A percentile compares a stretch with the other conserved stretches of the same genome.
Conservation (phyloP, 2,888 invertebrate genomes). For the Philopedon plagiatum region DNA sequence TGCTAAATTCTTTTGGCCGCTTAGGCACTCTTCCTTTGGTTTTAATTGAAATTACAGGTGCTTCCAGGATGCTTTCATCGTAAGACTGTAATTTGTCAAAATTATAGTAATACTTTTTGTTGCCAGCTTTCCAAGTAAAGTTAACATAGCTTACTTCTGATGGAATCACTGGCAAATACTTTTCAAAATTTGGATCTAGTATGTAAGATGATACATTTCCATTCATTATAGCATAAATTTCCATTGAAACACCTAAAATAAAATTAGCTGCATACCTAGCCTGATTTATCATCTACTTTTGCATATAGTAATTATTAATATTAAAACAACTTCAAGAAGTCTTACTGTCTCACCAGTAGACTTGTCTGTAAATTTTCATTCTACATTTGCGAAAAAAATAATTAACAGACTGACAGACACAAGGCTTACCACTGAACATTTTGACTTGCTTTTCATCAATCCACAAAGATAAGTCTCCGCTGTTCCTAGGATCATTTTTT, state of each 20-base stretch:
- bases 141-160: slow-evolving; percentile 92
- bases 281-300: too few relatives aligned
- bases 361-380: too few relatives aligned
- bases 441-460: slow-evolving; percentile 93
- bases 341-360: too few relatives aligned
- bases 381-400: not conserved
- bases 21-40: slow-evolving; percentile 88
- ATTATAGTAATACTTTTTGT: slow-evolving; percentile 86
- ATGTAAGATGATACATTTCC: slow-evolving; percentile 90
- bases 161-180: slow-evolving; percentile 91
- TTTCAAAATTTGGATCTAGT: slow-evolving; percentile 90
- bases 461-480: slow-evolving; percentile 85
- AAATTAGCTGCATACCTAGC: slow-evolving; percentile 3
- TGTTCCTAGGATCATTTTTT: slow-evolving; percentile 66
- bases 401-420: not conserved
- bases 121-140: slow-evolving; percentile 91
- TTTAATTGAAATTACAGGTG: slow-evolving; percentile 91
- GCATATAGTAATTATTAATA: too few relatives aligned
- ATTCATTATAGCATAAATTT: slow-evolving; percentile 91
- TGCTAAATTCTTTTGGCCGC: slow-evolving; percentile 91
- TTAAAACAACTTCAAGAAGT: too few relatives aligned
- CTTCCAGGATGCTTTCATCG: slow-evolving; percentile 86
- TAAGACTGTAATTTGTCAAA: slow-evolving; percentile 89
- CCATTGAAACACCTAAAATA: slow-evolving; percentile 83
- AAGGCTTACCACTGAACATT: slow-evolving; percentile 85